phyloP scores from a whole-genome alignment of 2,113 vertebrate genomes.

The Salvator merianae region DNA sequence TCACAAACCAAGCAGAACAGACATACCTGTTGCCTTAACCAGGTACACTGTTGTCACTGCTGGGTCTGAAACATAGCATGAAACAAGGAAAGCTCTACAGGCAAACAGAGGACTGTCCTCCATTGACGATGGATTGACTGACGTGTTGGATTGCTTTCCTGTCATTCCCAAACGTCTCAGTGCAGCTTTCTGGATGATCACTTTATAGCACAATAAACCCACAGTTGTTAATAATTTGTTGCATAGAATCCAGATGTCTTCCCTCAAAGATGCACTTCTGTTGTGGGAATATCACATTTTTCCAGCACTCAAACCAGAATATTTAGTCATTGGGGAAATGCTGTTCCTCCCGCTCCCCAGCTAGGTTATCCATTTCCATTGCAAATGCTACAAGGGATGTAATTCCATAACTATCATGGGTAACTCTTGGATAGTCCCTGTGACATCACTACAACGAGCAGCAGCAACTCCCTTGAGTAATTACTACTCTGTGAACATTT shows the following conservation, averaged over 20 bases:
- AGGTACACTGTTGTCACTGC: background rate
- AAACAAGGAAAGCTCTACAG: background rate
- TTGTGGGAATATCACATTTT: constrained; percentile 17
- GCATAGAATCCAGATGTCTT: constrained; percentile 21
- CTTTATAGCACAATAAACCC: constrained; percentile 6
- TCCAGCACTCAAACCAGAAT: constrained; percentile 13
- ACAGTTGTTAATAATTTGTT: constrained; percentile 14
- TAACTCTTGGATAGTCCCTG: background rate
- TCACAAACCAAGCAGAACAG: background rate
- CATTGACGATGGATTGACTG: background rate
- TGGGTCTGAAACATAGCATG: background rate
- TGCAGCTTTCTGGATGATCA: background rate
- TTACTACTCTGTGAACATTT: background rate
- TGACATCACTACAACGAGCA: background rate
- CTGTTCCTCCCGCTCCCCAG: background rate
- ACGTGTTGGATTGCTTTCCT: background rate
- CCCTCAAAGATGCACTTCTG: constrained; percentile 4
- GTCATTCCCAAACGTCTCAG: background rate
- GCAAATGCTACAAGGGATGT: background rate
- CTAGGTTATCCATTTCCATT: background rate
- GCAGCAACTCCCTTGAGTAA: background rate
- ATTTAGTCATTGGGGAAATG: constrained; percentile 4
- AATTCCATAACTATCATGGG: background rate
- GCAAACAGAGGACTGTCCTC: background rate
- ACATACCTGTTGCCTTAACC: background rate